These are phyloP conservation scores for Drosophila demipolita DNA, from an alignment of 2,888 invertebrate species.

Conservation along the genomic window DNA sequence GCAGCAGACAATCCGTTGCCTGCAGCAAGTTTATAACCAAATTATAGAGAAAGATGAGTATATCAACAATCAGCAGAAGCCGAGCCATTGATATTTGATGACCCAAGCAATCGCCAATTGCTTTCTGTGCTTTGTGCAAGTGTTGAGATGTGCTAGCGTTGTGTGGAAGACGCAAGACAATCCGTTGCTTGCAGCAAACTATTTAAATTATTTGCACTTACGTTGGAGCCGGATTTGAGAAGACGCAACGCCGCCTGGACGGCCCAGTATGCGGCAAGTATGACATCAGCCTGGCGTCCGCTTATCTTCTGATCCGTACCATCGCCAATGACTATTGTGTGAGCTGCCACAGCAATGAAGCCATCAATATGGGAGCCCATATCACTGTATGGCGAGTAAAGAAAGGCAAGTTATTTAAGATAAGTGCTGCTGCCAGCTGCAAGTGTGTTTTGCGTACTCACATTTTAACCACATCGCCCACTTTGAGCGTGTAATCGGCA, in stretches of 20 bases:
- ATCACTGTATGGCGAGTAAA: slow-evolving; percentile 88
- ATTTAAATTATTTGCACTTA: slow-evolving; percentile 83
- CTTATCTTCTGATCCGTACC: slow-evolving; percentile 90
- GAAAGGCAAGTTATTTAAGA: not conserved
- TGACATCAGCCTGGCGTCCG: slow-evolving; percentile 97
- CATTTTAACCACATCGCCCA: slow-evolving; percentile 98
- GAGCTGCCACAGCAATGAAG: slow-evolving; percentile 98
- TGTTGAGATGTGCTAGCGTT: slow-evolving; percentile 60
- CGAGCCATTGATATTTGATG: slow-evolving; percentile 12
- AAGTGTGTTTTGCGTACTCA: slow-evolving; percentile 86
- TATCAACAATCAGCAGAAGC: slow-evolving; percentile 23
- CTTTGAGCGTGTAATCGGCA: slow-evolving; percentile 92
- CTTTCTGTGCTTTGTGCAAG: slow-evolving; percentile 48
- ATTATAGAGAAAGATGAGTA: not conserved
- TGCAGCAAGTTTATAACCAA: slow-evolving; percentile 1
- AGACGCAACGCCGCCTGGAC: slow-evolving; percentile 97
- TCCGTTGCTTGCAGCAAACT: slow-evolving; percentile 50
- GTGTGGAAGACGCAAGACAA: slow-evolving; percentile 36
- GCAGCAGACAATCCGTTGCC: slow-evolving; percentile 56
- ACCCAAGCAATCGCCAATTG: slow-evolving; percentile 23
- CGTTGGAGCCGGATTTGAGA: slow-evolving; percentile 95
- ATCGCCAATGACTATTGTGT: slow-evolving; percentile 96
- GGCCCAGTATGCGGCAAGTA: slow-evolving; percentile 97
- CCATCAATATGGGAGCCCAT: slow-evolving; percentile 99
- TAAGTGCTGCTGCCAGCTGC: not conserved